Base-by-base conservation (phyloP, 1,140 invertebrate species). In the Meteorus sp. region DNA sequence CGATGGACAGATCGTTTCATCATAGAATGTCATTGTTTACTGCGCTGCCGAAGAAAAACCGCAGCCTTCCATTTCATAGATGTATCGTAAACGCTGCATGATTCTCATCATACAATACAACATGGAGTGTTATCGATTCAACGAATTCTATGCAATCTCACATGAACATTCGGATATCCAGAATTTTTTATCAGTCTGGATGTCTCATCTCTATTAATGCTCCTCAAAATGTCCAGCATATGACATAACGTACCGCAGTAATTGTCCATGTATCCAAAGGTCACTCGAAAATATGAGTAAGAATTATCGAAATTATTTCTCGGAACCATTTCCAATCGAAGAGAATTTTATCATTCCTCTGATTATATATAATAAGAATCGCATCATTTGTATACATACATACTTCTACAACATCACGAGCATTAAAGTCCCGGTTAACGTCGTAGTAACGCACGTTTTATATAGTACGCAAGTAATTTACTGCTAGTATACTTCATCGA, bases 401-500 rank as follows among this genome's bases (percentile, higher is more conserved):
- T n/a, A 51, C 56, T 57, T 50, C 43, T 47, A 25, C 44, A 59
- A 59, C 52, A 59, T 59, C 48, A 48, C 56, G 56, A 52, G 55
- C 50, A 62, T 25, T 62, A 58, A 62, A 58, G 60, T 56, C 31
- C 51, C 35, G 50, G 51, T 62, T 62, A 53, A 62, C 58, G 60
- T 53, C 50, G 52, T 58, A 43, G 48, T 62, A 56, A 62, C 58
- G 60, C 48, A 58, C 60, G 41, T 62, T 62, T 58, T 58, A 62
- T 62, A 62, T 62, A 54, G 56, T 62, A 58, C 8, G 58, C 60
- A 51, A 62, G 60, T 62, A 58, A 62, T 62, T 58, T 58, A 62
- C 60, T 62, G 48, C 54, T 2, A 8, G n/a, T n/a, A n/a, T n/a
- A n/a, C 9, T 29, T 29, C 27, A 29, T 13, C 35, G 11, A n/a